Evolutionary conservation across 2,797 vertebrate species (phyloP).

Genomic region (Arvicola amphibius): DNA sequence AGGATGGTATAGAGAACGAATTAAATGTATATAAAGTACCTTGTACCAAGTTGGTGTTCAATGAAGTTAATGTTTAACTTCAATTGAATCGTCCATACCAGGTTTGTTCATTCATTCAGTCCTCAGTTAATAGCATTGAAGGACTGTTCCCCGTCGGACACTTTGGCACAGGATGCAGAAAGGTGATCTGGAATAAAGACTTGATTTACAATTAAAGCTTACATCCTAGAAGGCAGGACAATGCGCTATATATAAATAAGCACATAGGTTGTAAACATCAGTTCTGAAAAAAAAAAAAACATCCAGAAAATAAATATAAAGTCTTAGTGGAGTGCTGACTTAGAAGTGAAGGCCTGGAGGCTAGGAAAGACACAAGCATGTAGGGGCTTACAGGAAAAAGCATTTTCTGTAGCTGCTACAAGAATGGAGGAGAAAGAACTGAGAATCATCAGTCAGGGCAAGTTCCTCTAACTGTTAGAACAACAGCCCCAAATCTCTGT

Average conservation of each 20-base stretch:
- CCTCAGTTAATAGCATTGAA: conserved; percentile 22
- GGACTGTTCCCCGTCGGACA: background rate
- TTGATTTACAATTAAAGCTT: background rate
- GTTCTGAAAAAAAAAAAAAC: background rate
- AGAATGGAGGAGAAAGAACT: background rate
- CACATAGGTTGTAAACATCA: background rate
- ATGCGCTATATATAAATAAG: background rate
- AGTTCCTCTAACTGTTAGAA: background rate
- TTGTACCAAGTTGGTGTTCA: background rate
- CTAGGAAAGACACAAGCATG: background rate
- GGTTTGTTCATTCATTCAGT: conserved; percentile 24
- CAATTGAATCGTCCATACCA: background rate
- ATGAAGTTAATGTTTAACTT: conserved; percentile 16
- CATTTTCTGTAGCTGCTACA: background rate
- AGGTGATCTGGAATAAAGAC: background rate
- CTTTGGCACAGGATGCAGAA: background rate
- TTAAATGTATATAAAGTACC: background rate
- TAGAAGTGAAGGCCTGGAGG: background rate
- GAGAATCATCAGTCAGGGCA: background rate
- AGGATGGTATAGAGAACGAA: background rate
- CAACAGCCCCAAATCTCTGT: background rate
- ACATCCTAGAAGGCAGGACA: background rate
- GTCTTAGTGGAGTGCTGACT: background rate
- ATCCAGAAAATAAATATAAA: background rate
- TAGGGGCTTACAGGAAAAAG: background rate